A percentile compares a stretch with the other conserved stretches of the same genome.
Evolutionary conservation across 2,797 vertebrate species (phyloP).

Genomic region (Melanogrammus aeglefinus): DNA sequence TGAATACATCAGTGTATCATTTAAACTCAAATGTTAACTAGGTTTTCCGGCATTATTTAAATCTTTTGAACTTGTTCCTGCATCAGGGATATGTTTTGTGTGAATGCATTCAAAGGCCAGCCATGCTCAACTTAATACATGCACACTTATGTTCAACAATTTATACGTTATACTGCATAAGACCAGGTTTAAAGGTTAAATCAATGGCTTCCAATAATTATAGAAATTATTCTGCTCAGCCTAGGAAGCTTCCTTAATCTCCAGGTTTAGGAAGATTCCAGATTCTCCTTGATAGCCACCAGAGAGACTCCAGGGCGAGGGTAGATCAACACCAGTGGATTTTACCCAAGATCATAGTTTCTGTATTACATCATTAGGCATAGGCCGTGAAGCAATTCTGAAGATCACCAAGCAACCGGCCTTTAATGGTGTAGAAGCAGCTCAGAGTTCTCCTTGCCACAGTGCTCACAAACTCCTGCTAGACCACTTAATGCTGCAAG

Average conservation of each 20-base stretch:
- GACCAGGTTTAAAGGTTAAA: not conserved
- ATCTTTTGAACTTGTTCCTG: too few species aligned
- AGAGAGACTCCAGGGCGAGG: not conserved
- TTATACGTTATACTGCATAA: not conserved
- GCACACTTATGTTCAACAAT: not conserved
- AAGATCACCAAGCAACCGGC: not conserved
- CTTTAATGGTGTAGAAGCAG: not conserved
- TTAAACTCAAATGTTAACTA: not conserved
- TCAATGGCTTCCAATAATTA: not conserved
- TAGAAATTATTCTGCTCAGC: not conserved
- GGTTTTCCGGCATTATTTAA: not conserved
- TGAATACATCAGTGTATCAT: not conserved
- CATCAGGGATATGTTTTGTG: not conserved
- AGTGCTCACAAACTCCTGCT: not conserved
- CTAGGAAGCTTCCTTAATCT: not conserved
- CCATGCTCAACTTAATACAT: not conserved
- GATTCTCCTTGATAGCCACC: not conserved
- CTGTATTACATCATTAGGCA: not conserved
- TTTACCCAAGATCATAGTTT: not conserved
- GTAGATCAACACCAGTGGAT: too few species aligned
- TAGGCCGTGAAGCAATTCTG: not conserved
- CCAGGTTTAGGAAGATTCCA: not conserved
- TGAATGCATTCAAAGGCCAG: not conserved
- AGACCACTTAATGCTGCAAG: not conserved
- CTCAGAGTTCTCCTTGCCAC: not conserved